phyloP scores from a whole-genome alignment of 2,888 invertebrate species.

The Archaeoteleia sp. region DNA sequence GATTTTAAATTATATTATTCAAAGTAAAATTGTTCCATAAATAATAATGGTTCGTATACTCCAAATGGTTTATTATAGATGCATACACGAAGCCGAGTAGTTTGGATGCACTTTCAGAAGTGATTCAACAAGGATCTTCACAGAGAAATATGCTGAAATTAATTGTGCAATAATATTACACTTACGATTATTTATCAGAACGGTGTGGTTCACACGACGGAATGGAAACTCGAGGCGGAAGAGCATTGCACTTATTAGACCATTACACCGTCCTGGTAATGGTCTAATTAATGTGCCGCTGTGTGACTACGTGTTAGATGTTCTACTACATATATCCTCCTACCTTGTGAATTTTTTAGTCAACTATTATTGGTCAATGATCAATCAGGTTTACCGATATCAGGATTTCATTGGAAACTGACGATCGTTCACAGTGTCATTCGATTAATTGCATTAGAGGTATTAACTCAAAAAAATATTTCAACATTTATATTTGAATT shows the following conservation, averaged over 20 bases:
- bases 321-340: constrained; percentile 30
- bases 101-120: constrained; percentile 15
- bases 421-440: too few relatives aligned
- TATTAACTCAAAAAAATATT: too few relatives aligned
- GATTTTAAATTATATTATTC: too few relatives aligned
- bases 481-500: too few relatives aligned
- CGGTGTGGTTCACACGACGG: constrained; percentile 51
- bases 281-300: constrained; percentile 53
- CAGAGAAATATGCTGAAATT: constrained; percentile 33
- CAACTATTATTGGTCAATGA: too few relatives aligned
- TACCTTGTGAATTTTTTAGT: constrained; percentile 21
- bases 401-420: too few relatives aligned
- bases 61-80: too few relatives aligned
- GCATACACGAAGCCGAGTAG: too few relatives aligned
- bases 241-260: constrained; percentile 53
- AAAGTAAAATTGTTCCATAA: too few relatives aligned
- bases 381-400: too few relatives aligned
- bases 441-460: too few relatives aligned
- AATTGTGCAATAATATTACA: constrained; percentile 27
- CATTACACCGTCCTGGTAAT: constrained; percentile 51
- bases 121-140: constrained; percentile 19
- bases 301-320: constrained; percentile 38
- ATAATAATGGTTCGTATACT: too few relatives aligned
- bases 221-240: constrained; percentile 55
- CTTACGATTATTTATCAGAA: constrained; percentile 47